Percentiles rank a stretch among this genome's conserved stretches.
Evolutionary conservation across 2,888 invertebrate species (phyloP).

Genomic region (Perithous albicinctus): DNA sequence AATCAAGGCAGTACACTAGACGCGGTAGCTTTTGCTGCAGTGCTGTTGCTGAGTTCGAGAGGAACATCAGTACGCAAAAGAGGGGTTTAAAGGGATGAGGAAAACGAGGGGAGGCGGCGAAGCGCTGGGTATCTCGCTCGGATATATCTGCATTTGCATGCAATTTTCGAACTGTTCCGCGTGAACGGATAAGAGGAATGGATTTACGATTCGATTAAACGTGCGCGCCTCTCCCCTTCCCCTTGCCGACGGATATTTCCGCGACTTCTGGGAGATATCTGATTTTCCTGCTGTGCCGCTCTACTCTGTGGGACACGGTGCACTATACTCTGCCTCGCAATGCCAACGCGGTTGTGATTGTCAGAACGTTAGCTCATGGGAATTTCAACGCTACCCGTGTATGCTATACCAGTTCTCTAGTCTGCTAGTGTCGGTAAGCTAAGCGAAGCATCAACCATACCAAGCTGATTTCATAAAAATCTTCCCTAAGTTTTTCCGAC

Average conservation of each 20-base stretch:
- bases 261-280: slow-evolving; percentile 66
- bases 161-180: slow-evolving; percentile 75
- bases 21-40: not conserved
- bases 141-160: slow-evolving; percentile 77
- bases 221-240: slow-evolving; percentile 52
- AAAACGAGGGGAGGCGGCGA: slow-evolving; percentile 31
- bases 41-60: not conserved
- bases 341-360: slow-evolving; percentile 36
- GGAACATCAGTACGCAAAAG: slow-evolving; percentile 35
- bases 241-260: slow-evolving; percentile 57
- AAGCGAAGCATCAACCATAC: not conserved
- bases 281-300: slow-evolving; percentile 53
- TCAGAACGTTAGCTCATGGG: slow-evolving; percentile 17
- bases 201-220: slow-evolving; percentile 78
- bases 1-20: slow-evolving; percentile 65
- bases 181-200: slow-evolving; percentile 73
- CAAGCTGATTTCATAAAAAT: not conserved
- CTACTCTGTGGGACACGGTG: slow-evolving; percentile 31
- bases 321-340: slow-evolving; percentile 47
- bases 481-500: not conserved
- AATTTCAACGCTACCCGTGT: slow-evolving; percentile 2
- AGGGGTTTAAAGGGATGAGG: slow-evolving; percentile 3
- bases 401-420: not conserved
- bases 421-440: not conserved
- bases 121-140: slow-evolving; percentile 46